A percentile compares a stretch with the other conserved stretches of the same genome.
phyloP scores from a whole-genome alignment of 2,113 vertebrate genomes.

The Phylloscopus trochilus region DNA sequence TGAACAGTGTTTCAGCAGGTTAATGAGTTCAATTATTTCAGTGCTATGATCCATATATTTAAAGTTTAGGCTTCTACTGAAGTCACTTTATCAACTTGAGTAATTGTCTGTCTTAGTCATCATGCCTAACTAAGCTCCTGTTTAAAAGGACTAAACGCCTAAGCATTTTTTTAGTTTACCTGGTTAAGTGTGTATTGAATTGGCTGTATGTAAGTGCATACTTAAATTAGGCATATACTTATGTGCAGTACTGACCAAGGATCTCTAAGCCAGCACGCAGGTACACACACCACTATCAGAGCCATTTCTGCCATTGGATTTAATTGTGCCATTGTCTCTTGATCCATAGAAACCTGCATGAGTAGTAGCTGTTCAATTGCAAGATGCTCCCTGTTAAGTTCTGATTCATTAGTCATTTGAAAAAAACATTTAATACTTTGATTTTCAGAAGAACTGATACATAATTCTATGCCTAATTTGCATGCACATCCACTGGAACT shows the following conservation, averaged over 20 bases:
- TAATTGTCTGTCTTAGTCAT: neutral
- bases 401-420: neutral
- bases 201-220: neutral
- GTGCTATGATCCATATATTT: neutral
- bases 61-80: neutral
- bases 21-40: neutral
- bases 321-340: neutral
- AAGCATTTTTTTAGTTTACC: neutral
- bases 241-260: neutral
- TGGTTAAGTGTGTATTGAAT: neutral
- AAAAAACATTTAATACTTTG: neutral
- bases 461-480: conserved; percentile 51
- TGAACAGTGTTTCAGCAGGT: neutral
- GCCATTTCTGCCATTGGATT: neutral
- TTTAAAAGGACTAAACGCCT: neutral
- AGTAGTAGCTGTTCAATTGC: neutral
- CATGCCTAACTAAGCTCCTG: neutral
- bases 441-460: neutral
- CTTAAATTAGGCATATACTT: conserved; percentile 35
- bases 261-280: neutral
- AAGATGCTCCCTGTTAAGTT: neutral
- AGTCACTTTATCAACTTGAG: neutral
- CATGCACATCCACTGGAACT: neutral
- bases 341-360: neutral
- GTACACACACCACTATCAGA: neutral